Evolutionary conservation across 1,140 invertebrate genomes (phyloP).

Genomic region (Drosophila truncata): DNA sequence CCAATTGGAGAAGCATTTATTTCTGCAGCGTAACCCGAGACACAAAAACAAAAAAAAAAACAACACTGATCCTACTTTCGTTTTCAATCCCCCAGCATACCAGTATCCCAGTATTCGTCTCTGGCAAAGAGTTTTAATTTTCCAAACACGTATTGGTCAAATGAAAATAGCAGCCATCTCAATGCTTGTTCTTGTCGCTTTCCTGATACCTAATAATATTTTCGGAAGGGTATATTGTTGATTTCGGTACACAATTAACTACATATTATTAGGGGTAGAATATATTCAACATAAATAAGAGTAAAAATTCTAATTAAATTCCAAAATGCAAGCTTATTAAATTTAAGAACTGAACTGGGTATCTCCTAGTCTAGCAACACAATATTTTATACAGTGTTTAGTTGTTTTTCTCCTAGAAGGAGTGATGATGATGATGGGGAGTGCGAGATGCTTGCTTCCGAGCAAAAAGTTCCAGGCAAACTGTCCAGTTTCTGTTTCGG

Average conservation of each 20-base stretch:
- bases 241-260: neutral
- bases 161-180: constrained; percentile 72
- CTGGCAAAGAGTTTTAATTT: constrained; percentile 70
- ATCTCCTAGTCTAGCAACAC: neutral
- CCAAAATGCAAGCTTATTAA: too few species aligned
- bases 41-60: constrained; percentile 44
- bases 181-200: constrained; percentile 27
- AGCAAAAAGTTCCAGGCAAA: constrained; percentile 41
- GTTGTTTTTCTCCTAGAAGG: constrained; percentile 10
- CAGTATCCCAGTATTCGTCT: constrained; percentile 4
- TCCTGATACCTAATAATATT: constrained; percentile 1
- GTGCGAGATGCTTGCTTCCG: neutral
- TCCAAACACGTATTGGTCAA: constrained; percentile 76
- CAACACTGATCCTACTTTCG: constrained; percentile 57
- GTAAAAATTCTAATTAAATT: too few species aligned
- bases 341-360: too few species aligned
- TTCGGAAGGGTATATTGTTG: neutral
- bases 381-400: neutral
- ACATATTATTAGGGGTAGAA: too few species aligned
- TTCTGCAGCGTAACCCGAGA: constrained; percentile 58
- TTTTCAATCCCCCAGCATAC: constrained; percentile 48
- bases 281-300: neutral
- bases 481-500: constrained; percentile 26
- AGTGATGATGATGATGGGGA: neutral
- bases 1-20: constrained; percentile 41